These are phyloP conservation scores for Osmoderma eremita DNA, from an alignment of 2,888 invertebrate genomes.

Conservation along the genomic window DNA sequence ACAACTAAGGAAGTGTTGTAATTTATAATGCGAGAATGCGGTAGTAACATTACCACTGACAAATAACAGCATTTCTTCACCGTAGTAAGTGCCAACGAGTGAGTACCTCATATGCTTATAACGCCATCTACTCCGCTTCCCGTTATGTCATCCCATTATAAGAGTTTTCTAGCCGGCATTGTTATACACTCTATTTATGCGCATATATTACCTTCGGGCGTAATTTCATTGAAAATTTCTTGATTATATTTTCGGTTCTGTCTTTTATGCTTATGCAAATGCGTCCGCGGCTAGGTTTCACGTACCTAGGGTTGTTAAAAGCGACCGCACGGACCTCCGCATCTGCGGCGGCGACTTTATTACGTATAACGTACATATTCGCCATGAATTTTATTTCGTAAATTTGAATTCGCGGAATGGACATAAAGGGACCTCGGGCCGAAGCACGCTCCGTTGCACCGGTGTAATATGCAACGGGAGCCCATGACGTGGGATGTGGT, in stretches of 20 bases:
- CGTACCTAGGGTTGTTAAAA: neutral
- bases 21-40: too few species aligned
- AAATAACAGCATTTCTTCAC: too few species aligned
- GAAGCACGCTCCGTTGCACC: neutral
- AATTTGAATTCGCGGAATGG: constrained; percentile 35
- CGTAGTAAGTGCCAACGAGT: too few species aligned
- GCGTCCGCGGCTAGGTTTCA: neutral
- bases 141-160: too few species aligned
- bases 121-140: too few species aligned
- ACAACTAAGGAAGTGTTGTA: too few species aligned
- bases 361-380: constrained; percentile 22
- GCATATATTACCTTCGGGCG: too few species aligned
- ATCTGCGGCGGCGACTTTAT: constrained; percentile 21
- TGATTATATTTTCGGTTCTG: constrained; percentile 1
- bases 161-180: too few species aligned
- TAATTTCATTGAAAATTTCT: too few species aligned
- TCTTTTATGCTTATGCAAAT: constrained; percentile 15
- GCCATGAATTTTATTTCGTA: constrained; percentile 33
- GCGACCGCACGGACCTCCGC: neutral
- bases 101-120: too few species aligned
- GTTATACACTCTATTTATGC: too few species aligned
- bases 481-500: neutral
- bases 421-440: constrained; percentile 9
- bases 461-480: constrained; percentile 10
- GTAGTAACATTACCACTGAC: too few species aligned